phyloP scores from a whole-genome alignment of 37 sponge, comb jelly and placozoan species.

The Aphrocallistes beatrix region DNA sequence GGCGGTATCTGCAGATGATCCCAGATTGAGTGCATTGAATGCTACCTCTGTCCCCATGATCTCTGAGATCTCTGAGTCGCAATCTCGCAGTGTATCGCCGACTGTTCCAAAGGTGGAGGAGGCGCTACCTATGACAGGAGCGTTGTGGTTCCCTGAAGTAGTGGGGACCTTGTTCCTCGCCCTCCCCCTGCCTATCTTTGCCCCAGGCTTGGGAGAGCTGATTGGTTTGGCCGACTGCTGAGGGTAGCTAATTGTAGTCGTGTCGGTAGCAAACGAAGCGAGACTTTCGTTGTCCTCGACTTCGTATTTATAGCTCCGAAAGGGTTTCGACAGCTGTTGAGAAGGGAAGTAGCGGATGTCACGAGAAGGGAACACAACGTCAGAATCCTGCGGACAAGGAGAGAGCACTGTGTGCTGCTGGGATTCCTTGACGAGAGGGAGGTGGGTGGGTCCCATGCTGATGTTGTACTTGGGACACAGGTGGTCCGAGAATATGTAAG shows the following conservation, averaged over 20 bases:
- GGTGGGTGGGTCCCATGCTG: slow-evolving; percentile 37
- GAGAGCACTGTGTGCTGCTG: not conserved
- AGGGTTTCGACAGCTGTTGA: not conserved
- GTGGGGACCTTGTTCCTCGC: not conserved
- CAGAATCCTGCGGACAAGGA: not conserved
- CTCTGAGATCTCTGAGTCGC: not conserved
- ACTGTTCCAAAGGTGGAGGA: not conserved
- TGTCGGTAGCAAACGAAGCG: not conserved
- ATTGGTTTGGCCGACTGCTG: not conserved
- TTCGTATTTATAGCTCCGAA: not conserved
- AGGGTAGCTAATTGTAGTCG: not conserved
- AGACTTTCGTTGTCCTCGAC: not conserved
- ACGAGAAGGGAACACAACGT: slow-evolving; percentile 9
- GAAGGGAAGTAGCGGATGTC: slow-evolving; percentile 2
- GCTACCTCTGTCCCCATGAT: not conserved
- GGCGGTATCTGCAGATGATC: not conserved
- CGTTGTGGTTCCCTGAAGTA: no score
- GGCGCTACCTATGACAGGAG: not conserved
- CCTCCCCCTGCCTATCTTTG: not conserved
- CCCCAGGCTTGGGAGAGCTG: not conserved
- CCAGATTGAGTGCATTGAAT: not conserved
- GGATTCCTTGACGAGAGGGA: slow-evolving; percentile 22
- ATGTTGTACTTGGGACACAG: slow-evolving; percentile 50
- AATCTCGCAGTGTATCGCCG: not conserved
- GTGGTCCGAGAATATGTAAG: slow-evolving; percentile 45